phyloP scores from a whole-genome alignment of 2,113 vertebrate species.

The Gobiocypris rarus region DNA sequence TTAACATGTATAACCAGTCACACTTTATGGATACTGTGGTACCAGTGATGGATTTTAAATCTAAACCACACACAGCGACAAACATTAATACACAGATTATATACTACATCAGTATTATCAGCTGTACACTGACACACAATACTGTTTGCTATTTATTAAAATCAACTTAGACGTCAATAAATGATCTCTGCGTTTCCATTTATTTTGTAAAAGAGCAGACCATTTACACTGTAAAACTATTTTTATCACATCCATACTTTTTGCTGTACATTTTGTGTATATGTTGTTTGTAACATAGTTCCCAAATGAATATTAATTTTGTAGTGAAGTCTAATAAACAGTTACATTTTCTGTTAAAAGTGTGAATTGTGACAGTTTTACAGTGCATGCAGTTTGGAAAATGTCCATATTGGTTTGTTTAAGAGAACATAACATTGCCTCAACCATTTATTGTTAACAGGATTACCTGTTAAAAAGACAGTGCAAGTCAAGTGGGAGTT shows the following conservation, averaged over 20 bases:
- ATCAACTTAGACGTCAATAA: not conserved
- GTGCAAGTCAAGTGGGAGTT: too few species aligned
- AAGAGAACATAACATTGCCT: too few species aligned
- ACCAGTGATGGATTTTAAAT: not conserved
- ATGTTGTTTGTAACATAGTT: slow-evolving; percentile 79
- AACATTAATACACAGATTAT: not conserved
- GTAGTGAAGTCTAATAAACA: slow-evolving; percentile 82
- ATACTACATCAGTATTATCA: slow-evolving; percentile 65
- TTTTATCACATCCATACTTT: slow-evolving; percentile 64
- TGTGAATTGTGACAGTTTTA: not conserved
- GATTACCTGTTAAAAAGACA: too few species aligned
- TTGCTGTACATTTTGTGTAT: slow-evolving; percentile 77
- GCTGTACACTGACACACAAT: not conserved
- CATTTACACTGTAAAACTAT: slow-evolving; percentile 60
- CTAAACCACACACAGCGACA: not conserved
- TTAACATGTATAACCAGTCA: not conserved
- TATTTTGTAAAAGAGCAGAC: slow-evolving; percentile 49
- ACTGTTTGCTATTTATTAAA: slow-evolving; percentile 27
- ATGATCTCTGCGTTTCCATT: slow-evolving; percentile 27
- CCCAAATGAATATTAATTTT: slow-evolving; percentile 75
- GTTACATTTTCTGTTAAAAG: slow-evolving; percentile 63
- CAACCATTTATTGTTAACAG: too few species aligned
- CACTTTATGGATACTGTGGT: slow-evolving; percentile 18
- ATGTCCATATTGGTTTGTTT: too few species aligned
- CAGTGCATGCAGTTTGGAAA: not conserved